These are phyloP conservation scores for Nomada ruficornis DNA, from an alignment of 2,888 invertebrate genomes.

Conservation along the genomic window DNA sequence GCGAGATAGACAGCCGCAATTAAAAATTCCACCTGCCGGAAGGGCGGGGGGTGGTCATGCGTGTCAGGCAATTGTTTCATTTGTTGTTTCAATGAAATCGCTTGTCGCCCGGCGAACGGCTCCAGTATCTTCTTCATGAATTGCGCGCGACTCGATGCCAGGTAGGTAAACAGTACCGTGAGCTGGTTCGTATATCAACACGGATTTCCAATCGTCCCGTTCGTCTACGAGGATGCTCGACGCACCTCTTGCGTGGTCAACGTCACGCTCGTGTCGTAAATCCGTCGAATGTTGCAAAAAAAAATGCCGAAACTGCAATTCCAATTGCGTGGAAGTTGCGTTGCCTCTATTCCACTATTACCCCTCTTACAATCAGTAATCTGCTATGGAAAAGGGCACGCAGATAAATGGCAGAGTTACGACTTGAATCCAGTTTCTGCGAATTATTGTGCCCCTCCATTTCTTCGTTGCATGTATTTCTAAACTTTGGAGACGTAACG, in stretches of 20 bases:
- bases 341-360: too few relatives aligned
- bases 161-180: conserved; percentile 46
- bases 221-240: background rate
- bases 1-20: conserved; percentile 17
- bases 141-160: conserved; percentile 20
- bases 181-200: conserved; percentile 57
- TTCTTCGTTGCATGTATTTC: background rate
- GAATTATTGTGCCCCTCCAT: too few relatives aligned
- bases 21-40: conserved; percentile 19
- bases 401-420: too few relatives aligned
- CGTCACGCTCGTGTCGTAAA: too few relatives aligned
- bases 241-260: conserved; percentile 41
- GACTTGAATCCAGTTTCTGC: too few relatives aligned
- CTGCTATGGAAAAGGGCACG: too few relatives aligned
- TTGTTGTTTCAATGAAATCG: conserved; percentile 28
- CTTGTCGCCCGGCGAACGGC: background rate
- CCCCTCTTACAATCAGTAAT: too few relatives aligned
- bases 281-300: too few relatives aligned
- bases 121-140: conserved; percentile 15
- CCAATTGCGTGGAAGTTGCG: too few relatives aligned
- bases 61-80: conserved; percentile 18
- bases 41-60: too few relatives aligned
- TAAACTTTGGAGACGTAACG: background rate
- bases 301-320: too few relatives aligned
- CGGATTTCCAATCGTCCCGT: conserved; percentile 44